Conservation (phyloP, 2,113 vertebrate species). For the Sceloporus undulatus region DNA sequence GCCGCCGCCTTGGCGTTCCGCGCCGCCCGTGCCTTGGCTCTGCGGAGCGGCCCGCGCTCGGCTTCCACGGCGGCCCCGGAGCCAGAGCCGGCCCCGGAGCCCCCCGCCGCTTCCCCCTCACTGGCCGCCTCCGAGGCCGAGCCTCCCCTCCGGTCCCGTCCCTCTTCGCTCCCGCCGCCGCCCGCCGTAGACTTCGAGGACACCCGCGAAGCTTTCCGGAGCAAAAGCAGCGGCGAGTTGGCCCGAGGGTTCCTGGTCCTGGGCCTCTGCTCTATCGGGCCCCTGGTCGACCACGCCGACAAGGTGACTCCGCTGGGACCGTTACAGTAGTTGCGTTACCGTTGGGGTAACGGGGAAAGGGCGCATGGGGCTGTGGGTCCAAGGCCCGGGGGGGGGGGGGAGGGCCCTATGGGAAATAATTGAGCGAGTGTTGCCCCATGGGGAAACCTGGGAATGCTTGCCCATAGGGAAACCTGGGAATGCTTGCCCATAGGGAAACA, state of each 20-base stretch:
- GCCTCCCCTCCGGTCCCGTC: neutral
- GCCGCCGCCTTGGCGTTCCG: rapidly evolving
- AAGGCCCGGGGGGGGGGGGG: neutral
- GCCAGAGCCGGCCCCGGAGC: neutral
- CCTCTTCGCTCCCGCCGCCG: slow-evolving; percentile 15
- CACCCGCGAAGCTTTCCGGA: slow-evolving; percentile 80
- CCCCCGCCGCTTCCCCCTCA: neutral
- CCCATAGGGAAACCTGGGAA: too few relatives aligned
- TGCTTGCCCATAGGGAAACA: too few relatives aligned
- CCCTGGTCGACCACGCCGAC: slow-evolving; percentile 79
- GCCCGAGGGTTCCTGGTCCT: slow-evolving; percentile 81
- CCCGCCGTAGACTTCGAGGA: slow-evolving; percentile 76
- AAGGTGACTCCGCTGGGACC: slow-evolving; percentile 70
- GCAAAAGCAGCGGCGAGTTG: slow-evolving; percentile 84
- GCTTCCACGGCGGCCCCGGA: slow-evolving; percentile 10
- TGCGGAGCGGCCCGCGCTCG: slow-evolving; percentile 41
- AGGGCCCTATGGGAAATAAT: too few relatives aligned
- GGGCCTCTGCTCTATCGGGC: slow-evolving; percentile 79
- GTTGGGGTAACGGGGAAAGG: too few relatives aligned
- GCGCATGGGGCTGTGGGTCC: neutral
- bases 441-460: too few relatives aligned
- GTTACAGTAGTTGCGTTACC: too few relatives aligned
- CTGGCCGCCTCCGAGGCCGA: neutral
- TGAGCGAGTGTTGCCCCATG: too few relatives aligned
- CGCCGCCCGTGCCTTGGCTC: neutral